Base-by-base conservation (phyloP, 1,140 invertebrate genomes). In the Yoshiicerus persimilis region DNA sequence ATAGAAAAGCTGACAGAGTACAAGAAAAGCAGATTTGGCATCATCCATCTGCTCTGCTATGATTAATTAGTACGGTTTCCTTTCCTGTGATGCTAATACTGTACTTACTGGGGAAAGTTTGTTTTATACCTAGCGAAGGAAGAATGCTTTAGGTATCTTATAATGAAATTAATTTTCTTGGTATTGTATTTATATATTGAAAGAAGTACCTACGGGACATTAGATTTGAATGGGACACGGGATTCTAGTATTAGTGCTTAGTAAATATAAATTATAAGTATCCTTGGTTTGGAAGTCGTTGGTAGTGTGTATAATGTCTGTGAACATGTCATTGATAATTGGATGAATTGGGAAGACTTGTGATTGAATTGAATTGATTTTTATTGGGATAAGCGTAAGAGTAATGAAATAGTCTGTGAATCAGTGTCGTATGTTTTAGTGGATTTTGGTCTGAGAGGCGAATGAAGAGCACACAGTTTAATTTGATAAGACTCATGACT, bases 401-500 rank as follows among this genome's bases (percentile, higher is more conserved):
- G 47, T 56, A 56, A 56, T 56, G 47, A 56, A 56, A 56, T 56
- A 56, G 47, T 56, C 47, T 56, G 16, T 56, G 16, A 56, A 56
- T 56, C 47, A 56, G 47, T 56, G 47, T 56, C 47, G 47, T 56
- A 56, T 56, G 47, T 56, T 56, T 56, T n/a, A 56, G 47, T 56
- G 47, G 47, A 56, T 56, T 56, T 10, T 64, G 25, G 8, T 30
- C 20, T 16, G 32, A n/a, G 32, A 20, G n/a, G 34, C 20, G 75
- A 34, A 80, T 32, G 75, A 38, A 16, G 25, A 70, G 27, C 66
- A 34, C 20, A 75, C 27, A 75, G 32, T 80, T 80, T 84, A 84
- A 84, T 84, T 47, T 84, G 38, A 84, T 84, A 47, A 84, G 25
- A 38, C 38, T 47, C 83, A 84, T 84, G 38, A 27, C 83, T 84